Base-by-base conservation (phyloP, 2,113 vertebrate species). In the Corythoichthys intestinalis region DNA sequence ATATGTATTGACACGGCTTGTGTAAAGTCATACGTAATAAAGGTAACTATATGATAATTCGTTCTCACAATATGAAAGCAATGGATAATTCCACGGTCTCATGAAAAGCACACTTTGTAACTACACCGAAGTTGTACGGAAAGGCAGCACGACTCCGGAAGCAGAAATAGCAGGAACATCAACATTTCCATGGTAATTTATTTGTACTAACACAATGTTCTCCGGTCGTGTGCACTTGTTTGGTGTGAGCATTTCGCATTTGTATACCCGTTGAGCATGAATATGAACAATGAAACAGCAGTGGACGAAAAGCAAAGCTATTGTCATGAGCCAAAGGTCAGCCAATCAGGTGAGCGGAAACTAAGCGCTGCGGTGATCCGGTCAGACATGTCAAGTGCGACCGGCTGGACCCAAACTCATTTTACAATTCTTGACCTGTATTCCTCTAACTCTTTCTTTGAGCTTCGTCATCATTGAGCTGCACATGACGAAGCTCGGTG, bases 311-410 rank as follows among this genome's bases (percentile, higher is more conserved):
- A 63, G 8, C 2, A 2, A 10, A 79, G 63, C 62, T 68, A 12
- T 39, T 72, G 84, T 88, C 87, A 90, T 73, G 67, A 74, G 80
- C 59, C 79, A 86, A 79, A 86, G 86, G 73, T 77, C 73, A 82
- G 20, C 89, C 90, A 90, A 90, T 90, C 74, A 85, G 76, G 78
- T 3, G 53, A 70, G 77, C 80, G 84, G 84, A 88, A 87, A 80
- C 80, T 67, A 78, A 79, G 17, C 63, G 66, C 82, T 86, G 85
- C 83, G 68, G 89, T 90, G 84, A 83, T 91, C 86, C 83, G 81
- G 87, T 88, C 89, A 75, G 87, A 88, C 82, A 84, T 84, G 85
- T 81, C 83, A 82, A 87, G 85, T 87, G 89, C 86, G 87, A 83
- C 84, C 82, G 86, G 69, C 37, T 34, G 57, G 9, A 82, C 20